These are phyloP conservation scores for Helostoma temminkii DNA, from an alignment of 2,797 vertebrate genomes.

Conservation along the genomic window DNA sequence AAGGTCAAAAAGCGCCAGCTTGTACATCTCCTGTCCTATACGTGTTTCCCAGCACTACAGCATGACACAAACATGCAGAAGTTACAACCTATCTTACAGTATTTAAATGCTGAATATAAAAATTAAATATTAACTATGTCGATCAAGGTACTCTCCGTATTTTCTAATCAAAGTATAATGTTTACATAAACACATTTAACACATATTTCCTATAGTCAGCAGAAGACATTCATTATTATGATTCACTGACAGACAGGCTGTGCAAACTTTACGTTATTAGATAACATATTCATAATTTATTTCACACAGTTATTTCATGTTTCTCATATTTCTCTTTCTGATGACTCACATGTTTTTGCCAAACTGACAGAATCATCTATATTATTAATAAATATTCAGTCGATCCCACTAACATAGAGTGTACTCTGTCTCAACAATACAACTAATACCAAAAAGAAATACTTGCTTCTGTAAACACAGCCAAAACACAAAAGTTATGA, in stretches of 20 bases:
- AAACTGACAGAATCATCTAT: slow-evolving; percentile 4
- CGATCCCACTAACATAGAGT: not conserved
- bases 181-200: not conserved
- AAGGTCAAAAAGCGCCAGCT: slow-evolving; percentile 90
- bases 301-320: too few relatives aligned
- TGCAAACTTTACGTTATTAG: not conserved
- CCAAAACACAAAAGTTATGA: not conserved
- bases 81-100: not conserved
- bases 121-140: not conserved
- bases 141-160: not conserved
- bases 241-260: not conserved
- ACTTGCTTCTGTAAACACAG: slow-evolving; percentile 8
- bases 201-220: not conserved
- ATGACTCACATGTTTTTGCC: not conserved
- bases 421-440: slow-evolving; percentile 4
- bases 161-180: not conserved
- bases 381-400: not conserved
- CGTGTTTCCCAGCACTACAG: slow-evolving; percentile 93
- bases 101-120: not conserved
- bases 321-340: not conserved
- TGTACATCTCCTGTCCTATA: slow-evolving; percentile 95
- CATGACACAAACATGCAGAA: slow-evolving; percentile 15
- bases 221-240: not conserved
- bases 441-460: slow-evolving; percentile 15
- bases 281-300: not conserved